Conservation (phyloP, 64 coral and sea anemone genomes). For the Montipora efflorescens region DNA sequence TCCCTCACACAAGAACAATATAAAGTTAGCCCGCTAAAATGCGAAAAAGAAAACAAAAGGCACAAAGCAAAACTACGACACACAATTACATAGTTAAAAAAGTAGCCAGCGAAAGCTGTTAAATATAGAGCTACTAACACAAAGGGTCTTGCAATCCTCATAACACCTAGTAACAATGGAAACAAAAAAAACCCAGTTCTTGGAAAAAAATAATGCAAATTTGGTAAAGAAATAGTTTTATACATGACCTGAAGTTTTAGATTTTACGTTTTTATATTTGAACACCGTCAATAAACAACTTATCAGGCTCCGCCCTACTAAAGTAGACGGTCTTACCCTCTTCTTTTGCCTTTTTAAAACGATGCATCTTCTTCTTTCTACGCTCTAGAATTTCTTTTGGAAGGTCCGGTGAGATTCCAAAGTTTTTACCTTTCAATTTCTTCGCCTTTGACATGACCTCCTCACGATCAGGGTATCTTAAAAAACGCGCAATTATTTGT, state of each 20-base stretch:
- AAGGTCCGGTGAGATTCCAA: conserved; percentile 28
- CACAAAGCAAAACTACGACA: background rate
- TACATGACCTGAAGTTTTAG: background rate
- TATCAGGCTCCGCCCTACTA: conserved; percentile 58
- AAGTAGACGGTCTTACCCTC: conserved; percentile 55
- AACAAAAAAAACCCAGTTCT: background rate
- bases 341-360: conserved; percentile 49
- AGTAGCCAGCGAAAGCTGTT: conserved; percentile 37
- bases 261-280: background rate
- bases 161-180: background rate
- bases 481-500: conserved; percentile 24
- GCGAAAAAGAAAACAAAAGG: background rate
- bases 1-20: background rate
- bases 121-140: conserved; percentile 8
- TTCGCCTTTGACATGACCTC: conserved; percentile 22
- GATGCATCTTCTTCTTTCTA: conserved; percentile 37
- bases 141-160: conserved; percentile 11
- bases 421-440: conserved; percentile 24
- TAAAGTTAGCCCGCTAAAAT: background rate
- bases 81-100: conserved; percentile 11
- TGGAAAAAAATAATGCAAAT: background rate
- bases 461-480: conserved; percentile 55
- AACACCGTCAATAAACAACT: conserved; percentile 40
- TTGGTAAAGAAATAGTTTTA: background rate
- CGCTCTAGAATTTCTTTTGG: conserved; percentile 41